Evolutionary conservation across 2,113 vertebrate genomes (phyloP).

Genomic region (Lates calcarifer): DNA sequence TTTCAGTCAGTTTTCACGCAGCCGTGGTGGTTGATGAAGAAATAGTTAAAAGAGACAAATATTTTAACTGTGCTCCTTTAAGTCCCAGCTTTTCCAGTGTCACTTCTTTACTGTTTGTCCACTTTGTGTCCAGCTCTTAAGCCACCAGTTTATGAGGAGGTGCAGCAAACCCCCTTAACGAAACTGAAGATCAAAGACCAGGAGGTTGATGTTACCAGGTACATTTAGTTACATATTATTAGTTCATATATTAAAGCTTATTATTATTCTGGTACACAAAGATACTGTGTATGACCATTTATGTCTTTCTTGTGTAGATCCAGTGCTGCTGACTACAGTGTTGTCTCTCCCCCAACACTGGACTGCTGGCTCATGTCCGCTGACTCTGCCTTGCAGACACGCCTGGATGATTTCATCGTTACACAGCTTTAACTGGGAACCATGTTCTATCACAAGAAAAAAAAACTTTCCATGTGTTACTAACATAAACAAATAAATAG

Average conservation of each 20-base stretch:
- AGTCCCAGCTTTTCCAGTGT: neutral
- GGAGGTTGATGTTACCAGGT: slow-evolving; percentile 55
- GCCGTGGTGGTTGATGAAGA: neutral
- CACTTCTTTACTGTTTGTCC: neutral
- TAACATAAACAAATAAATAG: slow-evolving; percentile 11
- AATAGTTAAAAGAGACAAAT: neutral
- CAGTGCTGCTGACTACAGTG: slow-evolving; percentile 57
- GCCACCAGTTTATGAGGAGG: slow-evolving; percentile 47
- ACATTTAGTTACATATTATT: neutral
- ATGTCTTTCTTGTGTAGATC: slow-evolving; percentile 44
- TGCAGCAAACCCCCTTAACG: neutral
- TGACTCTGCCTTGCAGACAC: slow-evolving; percentile 54
- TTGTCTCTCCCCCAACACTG: neutral
- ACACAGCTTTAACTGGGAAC: slow-evolving; percentile 38
- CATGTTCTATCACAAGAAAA: neutral
- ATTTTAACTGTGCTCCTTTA: neutral
- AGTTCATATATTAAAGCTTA: neutral
- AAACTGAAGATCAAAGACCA: slow-evolving; percentile 55
- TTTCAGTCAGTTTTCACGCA: neutral
- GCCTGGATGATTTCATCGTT: slow-evolving; percentile 44
- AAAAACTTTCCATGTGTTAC: neutral
- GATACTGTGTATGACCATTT: neutral
- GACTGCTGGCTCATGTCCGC: slow-evolving; percentile 62
- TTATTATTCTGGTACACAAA: neutral
- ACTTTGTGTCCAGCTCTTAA: slow-evolving; percentile 55